These are phyloP conservation scores for Sarcophaga variegata DNA, from an alignment of 2,888 invertebrate species.

Conservation along the genomic window DNA sequence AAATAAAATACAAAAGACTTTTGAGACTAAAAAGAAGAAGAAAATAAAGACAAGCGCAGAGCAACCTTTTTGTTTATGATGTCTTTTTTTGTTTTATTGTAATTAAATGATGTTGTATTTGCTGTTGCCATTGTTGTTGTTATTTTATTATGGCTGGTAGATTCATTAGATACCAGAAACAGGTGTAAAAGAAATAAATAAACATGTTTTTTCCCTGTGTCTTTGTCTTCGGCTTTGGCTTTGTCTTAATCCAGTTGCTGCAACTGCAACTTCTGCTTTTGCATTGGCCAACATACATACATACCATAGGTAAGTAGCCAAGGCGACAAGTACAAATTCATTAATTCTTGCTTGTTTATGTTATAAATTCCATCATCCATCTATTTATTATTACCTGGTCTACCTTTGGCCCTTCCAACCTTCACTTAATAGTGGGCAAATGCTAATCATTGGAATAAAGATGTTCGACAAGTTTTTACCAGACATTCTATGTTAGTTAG, in stretches of 20 bases:
- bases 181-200: slow-evolving; percentile 65
- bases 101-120: slow-evolving; percentile 53
- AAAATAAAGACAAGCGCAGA: not conserved
- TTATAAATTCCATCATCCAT: slow-evolving; percentile 29
- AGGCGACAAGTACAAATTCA: slow-evolving; percentile 26
- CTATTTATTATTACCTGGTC: slow-evolving; percentile 18
- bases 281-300: not conserved
- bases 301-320: not conserved
- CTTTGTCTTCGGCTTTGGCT: not conserved
- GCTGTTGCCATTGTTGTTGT: slow-evolving; percentile 17
- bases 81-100: slow-evolving; percentile 21
- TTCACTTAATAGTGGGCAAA: not conserved
- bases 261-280: slow-evolving; percentile 8
- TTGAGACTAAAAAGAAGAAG: not conserved
- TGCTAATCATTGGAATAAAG: slow-evolving; percentile 18
- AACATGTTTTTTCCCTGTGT: slow-evolving; percentile 51
- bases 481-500: no score
- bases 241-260: not conserved
- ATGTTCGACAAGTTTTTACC: not conserved
- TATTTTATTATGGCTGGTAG: slow-evolving; percentile 33
- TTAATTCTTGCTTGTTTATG: slow-evolving; percentile 52
- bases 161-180: slow-evolving; percentile 64
- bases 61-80: slow-evolving; percentile 25
- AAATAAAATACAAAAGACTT: no score
- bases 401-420: not conserved